phyloP scores from a whole-genome alignment of 2,797 vertebrate genomes.

The Anguilla obscura region DNA sequence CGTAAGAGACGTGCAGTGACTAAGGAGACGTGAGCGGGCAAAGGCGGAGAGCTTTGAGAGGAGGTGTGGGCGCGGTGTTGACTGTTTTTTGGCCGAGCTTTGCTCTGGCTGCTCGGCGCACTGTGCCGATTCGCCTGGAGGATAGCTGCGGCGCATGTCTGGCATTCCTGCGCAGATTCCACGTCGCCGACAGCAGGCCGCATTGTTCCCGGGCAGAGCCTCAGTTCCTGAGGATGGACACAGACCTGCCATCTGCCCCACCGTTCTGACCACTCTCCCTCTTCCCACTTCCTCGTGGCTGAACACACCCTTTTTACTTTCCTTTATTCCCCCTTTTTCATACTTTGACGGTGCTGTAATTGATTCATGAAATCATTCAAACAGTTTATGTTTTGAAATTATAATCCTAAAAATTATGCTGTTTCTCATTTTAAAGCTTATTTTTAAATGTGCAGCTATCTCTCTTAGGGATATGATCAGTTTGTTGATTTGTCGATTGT shows the following conservation, averaged over 20 bases:
- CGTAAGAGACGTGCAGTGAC: not conserved
- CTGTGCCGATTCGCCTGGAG: not conserved
- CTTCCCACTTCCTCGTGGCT: not conserved
- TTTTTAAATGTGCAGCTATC: too few species aligned
- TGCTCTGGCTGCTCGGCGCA: not conserved
- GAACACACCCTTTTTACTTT: not conserved
- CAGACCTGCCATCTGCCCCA: not conserved
- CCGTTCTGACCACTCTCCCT: not conserved
- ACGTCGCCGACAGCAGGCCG: conserved; percentile 37
- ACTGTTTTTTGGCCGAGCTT: not conserved
- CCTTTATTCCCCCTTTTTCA: not conserved
- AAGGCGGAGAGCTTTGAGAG: not conserved
- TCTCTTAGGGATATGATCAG: too few species aligned
- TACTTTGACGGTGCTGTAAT: not conserved
- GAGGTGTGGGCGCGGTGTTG: not conserved
- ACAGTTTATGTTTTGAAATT: not conserved
- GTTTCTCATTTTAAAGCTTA: not conserved
- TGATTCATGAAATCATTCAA: not conserved
- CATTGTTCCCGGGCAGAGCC: conserved; percentile 38
- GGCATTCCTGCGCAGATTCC: conserved; percentile 43
- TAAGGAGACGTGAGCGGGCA: not conserved
- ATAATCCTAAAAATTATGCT: not conserved
- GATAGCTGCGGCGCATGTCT: conserved; percentile 48
- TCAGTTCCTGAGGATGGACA: conserved; percentile 19
- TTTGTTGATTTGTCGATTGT: too few species aligned